Percentiles rank a stretch among this genome's conserved stretches.
These are phyloP conservation scores for Syrmaticus mikado DNA, from an alignment of 2,113 vertebrate species.

Conservation along the genomic window DNA sequence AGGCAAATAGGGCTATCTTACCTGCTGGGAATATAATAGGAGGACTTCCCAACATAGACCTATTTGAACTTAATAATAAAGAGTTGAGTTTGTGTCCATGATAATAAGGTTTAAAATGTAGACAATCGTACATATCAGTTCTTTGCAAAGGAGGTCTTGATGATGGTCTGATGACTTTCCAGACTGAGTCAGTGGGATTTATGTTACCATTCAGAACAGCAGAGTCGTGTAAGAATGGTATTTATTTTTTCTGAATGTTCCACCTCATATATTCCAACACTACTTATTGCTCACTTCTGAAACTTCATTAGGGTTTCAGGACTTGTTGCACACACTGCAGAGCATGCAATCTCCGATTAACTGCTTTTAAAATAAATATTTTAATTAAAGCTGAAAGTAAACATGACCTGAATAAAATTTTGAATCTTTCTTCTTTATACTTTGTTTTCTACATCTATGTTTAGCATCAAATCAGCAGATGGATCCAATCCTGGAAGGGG, in stretches of 20 bases:
- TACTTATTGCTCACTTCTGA: neutral
- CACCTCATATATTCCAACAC: neutral
- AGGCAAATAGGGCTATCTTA: neutral
- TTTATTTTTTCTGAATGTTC: neutral
- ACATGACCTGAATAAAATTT: neutral
- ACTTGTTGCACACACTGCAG: neutral
- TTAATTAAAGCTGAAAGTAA: neutral
- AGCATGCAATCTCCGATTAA: neutral
- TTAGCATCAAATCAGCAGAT: conserved; percentile 44
- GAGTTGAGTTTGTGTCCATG: neutral
- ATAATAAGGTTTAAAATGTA: neutral
- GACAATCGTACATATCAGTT: neutral
- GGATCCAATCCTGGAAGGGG: neutral
- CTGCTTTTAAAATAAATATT: neutral
- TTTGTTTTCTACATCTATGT: conserved; percentile 6
- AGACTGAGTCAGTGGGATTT: neutral
- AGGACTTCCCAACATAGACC: neutral
- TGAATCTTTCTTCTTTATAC: neutral
- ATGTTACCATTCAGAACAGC: neutral
- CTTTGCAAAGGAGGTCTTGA: neutral
- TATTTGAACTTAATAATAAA: neutral
- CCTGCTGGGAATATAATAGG: neutral
- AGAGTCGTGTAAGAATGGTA: neutral
- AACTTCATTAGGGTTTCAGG: neutral
- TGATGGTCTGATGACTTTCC: neutral